phyloP scores from a whole-genome alignment of 1,140 invertebrate species.

The Euwallacea fornicatus region DNA sequence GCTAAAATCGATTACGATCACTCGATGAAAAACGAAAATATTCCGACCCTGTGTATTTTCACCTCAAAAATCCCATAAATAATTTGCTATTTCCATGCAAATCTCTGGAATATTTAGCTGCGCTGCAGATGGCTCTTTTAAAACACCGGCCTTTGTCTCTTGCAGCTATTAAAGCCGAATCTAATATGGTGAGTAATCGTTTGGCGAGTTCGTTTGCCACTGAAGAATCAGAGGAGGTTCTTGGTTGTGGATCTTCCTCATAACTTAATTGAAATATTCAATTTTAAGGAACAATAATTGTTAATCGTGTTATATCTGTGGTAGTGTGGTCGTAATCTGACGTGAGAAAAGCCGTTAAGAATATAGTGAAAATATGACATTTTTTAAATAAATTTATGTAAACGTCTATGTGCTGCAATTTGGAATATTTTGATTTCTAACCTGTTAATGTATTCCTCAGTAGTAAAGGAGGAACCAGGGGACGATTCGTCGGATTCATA shows the following conservation, averaged over 20 bases:
- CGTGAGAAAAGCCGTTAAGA: too few species aligned
- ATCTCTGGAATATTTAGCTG: conserved; percentile 62
- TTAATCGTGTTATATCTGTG: too few species aligned
- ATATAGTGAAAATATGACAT: too few species aligned
- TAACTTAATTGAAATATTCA: too few species aligned
- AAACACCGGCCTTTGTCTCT: conserved; percentile 59
- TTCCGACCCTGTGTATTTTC: conserved; percentile 27
- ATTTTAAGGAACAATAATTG: too few species aligned
- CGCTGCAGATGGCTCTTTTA: conserved; percentile 62
- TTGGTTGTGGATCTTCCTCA: too few species aligned
- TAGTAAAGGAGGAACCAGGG: background rate
- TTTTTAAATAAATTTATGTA: too few species aligned
- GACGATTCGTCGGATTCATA: background rate
- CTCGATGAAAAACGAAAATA: background rate
- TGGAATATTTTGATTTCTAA: background rate
- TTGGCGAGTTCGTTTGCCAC: conserved; percentile 37
- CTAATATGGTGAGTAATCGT: conserved; percentile 55
- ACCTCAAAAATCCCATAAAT: conserved; percentile 73
- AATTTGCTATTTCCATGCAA: conserved; percentile 58
- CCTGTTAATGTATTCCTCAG: background rate
- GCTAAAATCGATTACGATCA: conserved; percentile 11
- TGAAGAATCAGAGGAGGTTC: too few species aligned
- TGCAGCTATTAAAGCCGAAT: conserved; percentile 57
- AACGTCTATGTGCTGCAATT: background rate
- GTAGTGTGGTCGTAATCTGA: too few species aligned